Evolutionary conservation across 2,797 vertebrate species (phyloP).

Genomic region (Scleropages formosus): DNA sequence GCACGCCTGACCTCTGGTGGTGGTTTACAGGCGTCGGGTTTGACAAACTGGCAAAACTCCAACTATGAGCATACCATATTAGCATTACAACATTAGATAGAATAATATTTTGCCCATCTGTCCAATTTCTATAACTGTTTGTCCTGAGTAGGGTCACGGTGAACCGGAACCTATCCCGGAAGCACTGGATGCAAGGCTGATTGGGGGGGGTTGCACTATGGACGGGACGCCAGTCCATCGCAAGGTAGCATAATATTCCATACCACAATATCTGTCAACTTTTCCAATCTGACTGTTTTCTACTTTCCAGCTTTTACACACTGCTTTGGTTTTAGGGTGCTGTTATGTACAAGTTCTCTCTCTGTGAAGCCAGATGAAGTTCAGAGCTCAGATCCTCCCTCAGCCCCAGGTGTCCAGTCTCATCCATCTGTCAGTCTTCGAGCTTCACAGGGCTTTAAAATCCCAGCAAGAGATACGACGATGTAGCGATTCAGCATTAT

Average conservation of each 20-base stretch:
- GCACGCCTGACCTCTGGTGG: slow-evolving; percentile 26
- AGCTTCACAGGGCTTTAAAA: slow-evolving; percentile 34
- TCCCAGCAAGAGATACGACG: slow-evolving; percentile 31
- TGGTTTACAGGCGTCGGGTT: neutral
- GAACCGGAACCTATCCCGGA: no score
- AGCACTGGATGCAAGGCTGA: no score
- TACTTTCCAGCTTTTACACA: neutral
- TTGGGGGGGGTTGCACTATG: no score
- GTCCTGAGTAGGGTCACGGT: no score
- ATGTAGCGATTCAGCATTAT: slow-evolving; percentile 34
- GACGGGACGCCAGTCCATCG: no score
- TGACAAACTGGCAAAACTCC: no score
- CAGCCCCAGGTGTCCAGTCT: neutral
- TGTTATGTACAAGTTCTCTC: neutral
- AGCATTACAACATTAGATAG: neutral
- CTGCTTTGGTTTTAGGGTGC: neutral
- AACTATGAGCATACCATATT: neutral
- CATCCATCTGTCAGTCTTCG: neutral
- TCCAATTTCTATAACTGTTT: neutral
- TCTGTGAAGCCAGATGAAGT: neutral
- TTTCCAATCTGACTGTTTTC: neutral
- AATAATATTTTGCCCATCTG: no score
- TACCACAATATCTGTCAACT: no score
- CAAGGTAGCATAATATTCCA: no score
- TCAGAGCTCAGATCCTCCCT: neutral